Conservation (phyloP, 2,888 invertebrate species). For the Ligdia adustata region DNA sequence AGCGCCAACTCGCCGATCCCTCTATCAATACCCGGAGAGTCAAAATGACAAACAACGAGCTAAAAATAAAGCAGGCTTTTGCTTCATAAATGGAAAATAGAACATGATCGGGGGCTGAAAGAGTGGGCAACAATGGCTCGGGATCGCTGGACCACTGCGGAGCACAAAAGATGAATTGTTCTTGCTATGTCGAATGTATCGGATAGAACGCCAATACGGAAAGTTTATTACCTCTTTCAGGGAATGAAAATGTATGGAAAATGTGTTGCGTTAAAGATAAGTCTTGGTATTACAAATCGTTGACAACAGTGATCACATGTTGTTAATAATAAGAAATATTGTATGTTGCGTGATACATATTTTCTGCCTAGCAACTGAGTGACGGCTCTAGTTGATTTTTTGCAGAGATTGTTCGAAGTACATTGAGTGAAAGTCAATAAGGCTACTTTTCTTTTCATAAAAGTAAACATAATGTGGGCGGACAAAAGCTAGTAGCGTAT, state of each 20-base stretch:
- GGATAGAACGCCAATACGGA: slow-evolving; percentile 61
- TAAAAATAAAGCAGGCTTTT: slow-evolving; percentile 57
- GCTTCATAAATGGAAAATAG: slow-evolving; percentile 68
- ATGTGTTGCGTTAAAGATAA: too few species aligned
- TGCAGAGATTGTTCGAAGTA: too few species aligned
- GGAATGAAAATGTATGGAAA: slow-evolving; percentile 45
- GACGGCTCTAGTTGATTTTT: too few species aligned
- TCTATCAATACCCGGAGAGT: slow-evolving; percentile 26
- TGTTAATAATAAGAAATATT: too few species aligned
- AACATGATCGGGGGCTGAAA: slow-evolving; percentile 69
- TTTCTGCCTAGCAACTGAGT: too few species aligned
- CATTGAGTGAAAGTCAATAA: too few species aligned
- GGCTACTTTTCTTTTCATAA: too few species aligned
- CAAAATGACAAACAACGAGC: slow-evolving; percentile 41
- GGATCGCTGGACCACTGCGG: slow-evolving; percentile 66
- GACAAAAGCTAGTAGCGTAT: too few species aligned
- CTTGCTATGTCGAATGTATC: slow-evolving; percentile 77
- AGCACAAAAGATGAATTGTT: slow-evolving; percentile 75
- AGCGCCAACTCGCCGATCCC: slow-evolving; percentile 20
- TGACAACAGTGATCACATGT: too few species aligned
- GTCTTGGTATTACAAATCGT: too few species aligned
- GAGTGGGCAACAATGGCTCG: slow-evolving; percentile 55
- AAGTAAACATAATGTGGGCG: too few species aligned
- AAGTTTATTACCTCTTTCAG: slow-evolving; percentile 60
- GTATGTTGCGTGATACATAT: too few species aligned